Evolutionary conservation across 2,888 invertebrate genomes (phyloP).

Genomic region (Urechis unicinctus): DNA sequence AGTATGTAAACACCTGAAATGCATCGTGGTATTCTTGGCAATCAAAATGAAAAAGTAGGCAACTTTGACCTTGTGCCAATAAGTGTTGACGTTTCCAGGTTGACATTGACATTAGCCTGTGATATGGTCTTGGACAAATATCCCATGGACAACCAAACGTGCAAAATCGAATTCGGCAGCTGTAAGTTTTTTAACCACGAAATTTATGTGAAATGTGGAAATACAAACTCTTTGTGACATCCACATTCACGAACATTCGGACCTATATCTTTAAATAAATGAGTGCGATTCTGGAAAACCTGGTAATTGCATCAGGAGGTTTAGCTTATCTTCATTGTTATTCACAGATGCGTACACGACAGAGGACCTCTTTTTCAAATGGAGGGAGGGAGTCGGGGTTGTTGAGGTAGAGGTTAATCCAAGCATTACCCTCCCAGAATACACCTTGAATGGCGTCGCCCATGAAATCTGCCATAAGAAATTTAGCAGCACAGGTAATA

Average conservation of each 20-base stretch:
- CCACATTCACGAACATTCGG: neutral
- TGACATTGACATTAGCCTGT: conserved; percentile 76
- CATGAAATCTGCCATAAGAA: conserved; percentile 11
- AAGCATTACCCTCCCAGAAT: conserved; percentile 15
- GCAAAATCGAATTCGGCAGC: conserved; percentile 70
- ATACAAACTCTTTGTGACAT: neutral
- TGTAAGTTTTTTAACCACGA: conserved; percentile 61
- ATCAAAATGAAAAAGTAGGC: too few relatives aligned
- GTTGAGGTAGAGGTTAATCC: conserved; percentile 13
- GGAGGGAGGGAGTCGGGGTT: conserved; percentile 10
- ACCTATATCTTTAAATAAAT: neutral
- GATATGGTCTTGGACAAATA: conserved; percentile 67
- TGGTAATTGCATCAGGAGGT: too few relatives aligned
- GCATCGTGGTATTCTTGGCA: too few relatives aligned
- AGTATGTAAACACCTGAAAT: too few relatives aligned
- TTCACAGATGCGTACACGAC: conserved; percentile 19
- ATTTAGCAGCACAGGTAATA: conserved; percentile 11
- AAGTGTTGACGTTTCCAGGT: conserved; percentile 51
- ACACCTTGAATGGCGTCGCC: conserved; percentile 7
- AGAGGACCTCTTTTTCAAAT: conserved; percentile 13
- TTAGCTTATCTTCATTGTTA: too few relatives aligned
- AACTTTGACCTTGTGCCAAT: too few relatives aligned
- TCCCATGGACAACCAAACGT: conserved; percentile 77
- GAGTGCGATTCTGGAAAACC: too few relatives aligned
- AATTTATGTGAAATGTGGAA: too few relatives aligned